Evolutionary conservation across 2,888 invertebrate species (phyloP).

Genomic region (Pristionchus mayeri): DNA sequence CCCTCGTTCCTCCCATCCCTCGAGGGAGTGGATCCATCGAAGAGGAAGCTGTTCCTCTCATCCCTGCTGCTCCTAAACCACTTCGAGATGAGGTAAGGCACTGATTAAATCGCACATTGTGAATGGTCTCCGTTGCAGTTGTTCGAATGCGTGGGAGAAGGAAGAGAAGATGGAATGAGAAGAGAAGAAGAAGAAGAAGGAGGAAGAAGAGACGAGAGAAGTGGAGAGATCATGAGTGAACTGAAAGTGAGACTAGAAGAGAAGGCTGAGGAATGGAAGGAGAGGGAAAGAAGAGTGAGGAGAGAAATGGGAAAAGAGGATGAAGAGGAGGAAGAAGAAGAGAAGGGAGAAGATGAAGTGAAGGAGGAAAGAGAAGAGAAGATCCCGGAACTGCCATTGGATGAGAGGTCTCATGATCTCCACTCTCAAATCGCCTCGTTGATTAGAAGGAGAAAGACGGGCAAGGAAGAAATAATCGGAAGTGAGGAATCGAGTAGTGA

Average conservation of each 20-base stretch:
- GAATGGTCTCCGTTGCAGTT: not conserved
- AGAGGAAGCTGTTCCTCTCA: not conserved
- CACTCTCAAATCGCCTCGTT: constrained; percentile 20
- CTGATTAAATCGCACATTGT: not conserved
- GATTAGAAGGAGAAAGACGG: constrained; percentile 25
- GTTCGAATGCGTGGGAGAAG: constrained; percentile 39
- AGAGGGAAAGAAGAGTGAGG: constrained; percentile 18
- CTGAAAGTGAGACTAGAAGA: constrained; percentile 52
- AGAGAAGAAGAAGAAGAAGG: constrained; percentile 34
- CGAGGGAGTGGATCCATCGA: not conserved
- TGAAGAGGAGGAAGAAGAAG: constrained; percentile 15
- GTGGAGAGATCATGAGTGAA: constrained; percentile 54
- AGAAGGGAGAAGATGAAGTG: constrained; percentile 30
- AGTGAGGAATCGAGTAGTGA: constrained; percentile 4
- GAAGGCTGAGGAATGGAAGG: constrained; percentile 39
- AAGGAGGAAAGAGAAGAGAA: not conserved
- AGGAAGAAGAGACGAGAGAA: constrained; percentile 51
- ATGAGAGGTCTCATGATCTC: constrained; percentile 25
- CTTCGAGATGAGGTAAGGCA: constrained; percentile 29
- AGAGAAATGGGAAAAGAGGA: constrained; percentile 50
- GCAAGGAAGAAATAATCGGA: constrained; percentile 39
- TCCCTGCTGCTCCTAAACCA: not conserved
- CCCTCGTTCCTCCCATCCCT: not conserved
- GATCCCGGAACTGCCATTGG: not conserved
- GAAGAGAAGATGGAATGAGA: constrained; percentile 49